Base-by-base conservation (phyloP, 2,113 vertebrate species). In the Rana temporaria region DNA sequence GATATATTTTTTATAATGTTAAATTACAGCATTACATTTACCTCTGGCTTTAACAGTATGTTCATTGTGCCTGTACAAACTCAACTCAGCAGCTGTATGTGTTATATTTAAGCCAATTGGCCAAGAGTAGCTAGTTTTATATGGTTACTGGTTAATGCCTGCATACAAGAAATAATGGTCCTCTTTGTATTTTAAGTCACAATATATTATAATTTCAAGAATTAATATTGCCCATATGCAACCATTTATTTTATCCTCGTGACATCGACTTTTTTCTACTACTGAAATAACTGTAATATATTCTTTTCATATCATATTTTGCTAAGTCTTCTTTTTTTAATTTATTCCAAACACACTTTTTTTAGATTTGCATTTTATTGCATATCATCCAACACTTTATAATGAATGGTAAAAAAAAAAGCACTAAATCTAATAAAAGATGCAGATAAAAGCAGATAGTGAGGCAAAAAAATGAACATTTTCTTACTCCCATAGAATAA, bases 41-140 rank as follows among this genome's bases (percentile, higher is more conserved):
- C 71, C 81, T 59, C 71, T 76, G 42, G 73, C 68, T 76, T 19
- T n/a, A 83, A 83, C 81, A 83, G 32, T 75, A 59, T 20, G 55
- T 12, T 68, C 81, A 76, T 76, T 83, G 81, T 83, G 72, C 60
- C 70, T 82, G 80, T 12, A 67, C 70, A 75, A 24, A 42, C 52
- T 34, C 52, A 75, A 38, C 63, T 67, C 81, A 60, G 63, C 81
- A 83, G 81, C 81, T 83, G 81, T 83, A 76, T 26, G 72, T 52
- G 56, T 76, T 75, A 67, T 56, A 83, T 83, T 52, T 75, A 83
- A 83, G 71, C 72, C 81, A 83, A 65, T 82, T 82, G 80, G 80
- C 70, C 24, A 30, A 76, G 71, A 68, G 81, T 83, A 59, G 34
- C 81, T 68, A 55, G 69, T 83, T 83, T 83, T 60, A 76, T 76